Base-by-base conservation (phyloP, 2,113 vertebrate genomes). In the Ochotona curzoniae region DNA sequence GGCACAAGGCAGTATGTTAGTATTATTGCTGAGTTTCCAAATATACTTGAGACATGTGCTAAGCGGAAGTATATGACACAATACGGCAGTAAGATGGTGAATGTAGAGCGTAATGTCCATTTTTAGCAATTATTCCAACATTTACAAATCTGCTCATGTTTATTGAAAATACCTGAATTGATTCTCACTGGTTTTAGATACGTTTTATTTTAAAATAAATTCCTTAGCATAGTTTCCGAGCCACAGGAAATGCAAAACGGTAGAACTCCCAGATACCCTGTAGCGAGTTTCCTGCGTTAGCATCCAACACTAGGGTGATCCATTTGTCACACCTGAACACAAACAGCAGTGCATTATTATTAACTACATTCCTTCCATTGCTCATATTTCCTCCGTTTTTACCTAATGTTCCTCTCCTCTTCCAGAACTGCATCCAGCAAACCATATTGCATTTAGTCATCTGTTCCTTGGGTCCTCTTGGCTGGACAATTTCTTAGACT, bases 131-230 rank as follows among this genome's bases (percentile, higher is more conserved):
- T 69, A 49, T 83, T 57, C 21, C 30, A 79, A 8, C 38, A 85
- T 21, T 75, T 73, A 75, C 61, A 32, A 11, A 54, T 85, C 26
- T 74, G 26, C 90, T 85, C 54, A 21, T 10, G 30, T 38, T 87
- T 35, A n/a, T 12, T 63, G 8, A 85, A 90, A 78, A 38, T 76
- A 89, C 73, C 21, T 49, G 8, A 63, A 28, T 76, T 23, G 66
- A 69, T 23, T 49, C 26, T 83, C 80, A 73, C 14, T 78, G 21
- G 15, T 30, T 86, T 84, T 67, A 78, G 30, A 5, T 71, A 89
- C 49, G 63, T 96, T 32, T 88, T 83, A 75, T 78, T 91, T 66
- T 89, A 23, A n/a, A 81, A 21, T 47, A 67, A 63, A 89, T 80
- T 86, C 47, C 63, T 91, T 82, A 81, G 21, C 66, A 35, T 32